A percentile compares a stretch with the other conserved stretches of the same genome.
Evolutionary conservation across 2,888 invertebrate genomes (phyloP).

Genomic region (Molorchus minor): DNA sequence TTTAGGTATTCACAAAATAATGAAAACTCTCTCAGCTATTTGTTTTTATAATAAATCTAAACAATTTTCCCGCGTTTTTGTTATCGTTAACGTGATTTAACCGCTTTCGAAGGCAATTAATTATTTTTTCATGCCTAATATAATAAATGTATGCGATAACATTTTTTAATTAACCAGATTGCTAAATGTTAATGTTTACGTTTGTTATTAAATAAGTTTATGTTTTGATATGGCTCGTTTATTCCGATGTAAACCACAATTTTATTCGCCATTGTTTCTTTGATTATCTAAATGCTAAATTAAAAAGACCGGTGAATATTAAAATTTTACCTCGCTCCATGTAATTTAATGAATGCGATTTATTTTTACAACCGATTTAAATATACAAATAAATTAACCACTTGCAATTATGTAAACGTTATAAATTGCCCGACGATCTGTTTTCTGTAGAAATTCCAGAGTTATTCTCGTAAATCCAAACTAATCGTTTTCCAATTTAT

Average conservation of each 20-base stretch:
- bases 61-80: conserved; percentile 3
- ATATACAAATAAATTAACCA: too few species aligned
- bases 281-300: too few species aligned
- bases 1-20: conserved; percentile 7
- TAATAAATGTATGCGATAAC: conserved; percentile 1
- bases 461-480: too few species aligned
- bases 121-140: background rate
- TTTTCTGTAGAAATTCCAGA: too few species aligned
- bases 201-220: background rate
- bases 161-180: background rate
- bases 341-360: too few species aligned
- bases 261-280: too few species aligned
- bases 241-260: too few species aligned
- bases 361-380: too few species aligned
- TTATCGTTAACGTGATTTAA: conserved; percentile 6
- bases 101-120: background rate
- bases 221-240: background rate
- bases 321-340: too few species aligned
- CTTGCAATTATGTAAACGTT: too few species aligned
- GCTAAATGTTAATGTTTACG: background rate
- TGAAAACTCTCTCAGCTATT: conserved; percentile 3
- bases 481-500: background rate
- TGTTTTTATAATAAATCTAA: conserved; percentile 14
- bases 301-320: too few species aligned
- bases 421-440: too few species aligned